phyloP scores from a whole-genome alignment of 2,113 vertebrate species.

The Mionectes macconnelli region DNA sequence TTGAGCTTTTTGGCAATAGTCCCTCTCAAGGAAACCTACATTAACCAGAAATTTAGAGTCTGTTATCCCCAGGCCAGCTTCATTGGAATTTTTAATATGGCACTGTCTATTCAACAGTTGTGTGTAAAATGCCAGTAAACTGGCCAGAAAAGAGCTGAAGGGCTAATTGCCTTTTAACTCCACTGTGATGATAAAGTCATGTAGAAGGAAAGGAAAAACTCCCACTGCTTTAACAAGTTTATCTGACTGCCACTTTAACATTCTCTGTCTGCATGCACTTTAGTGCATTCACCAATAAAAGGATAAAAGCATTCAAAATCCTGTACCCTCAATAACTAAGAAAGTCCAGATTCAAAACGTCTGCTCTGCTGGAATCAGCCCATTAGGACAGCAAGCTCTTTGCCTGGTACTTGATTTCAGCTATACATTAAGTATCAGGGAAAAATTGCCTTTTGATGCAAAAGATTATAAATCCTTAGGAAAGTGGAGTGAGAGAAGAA shows the following conservation, averaged over 20 bases:
- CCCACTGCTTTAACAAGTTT: constrained; percentile 82
- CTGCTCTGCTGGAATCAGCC: constrained; percentile 48
- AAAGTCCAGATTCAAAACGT: constrained; percentile 69
- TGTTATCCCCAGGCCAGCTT: constrained; percentile 69
- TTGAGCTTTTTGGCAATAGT: constrained; percentile 62
- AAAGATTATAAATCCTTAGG: background rate
- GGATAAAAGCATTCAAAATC: constrained; percentile 74
- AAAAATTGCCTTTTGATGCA: constrained; percentile 10
- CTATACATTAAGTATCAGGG: background rate
- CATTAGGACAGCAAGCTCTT: constrained; percentile 27
- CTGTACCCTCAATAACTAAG: constrained; percentile 36
- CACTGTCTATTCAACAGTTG: constrained; percentile 76
- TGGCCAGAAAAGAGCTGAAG: constrained; percentile 76
- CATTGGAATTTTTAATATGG: constrained; percentile 77
- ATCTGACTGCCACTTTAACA: constrained; percentile 79
- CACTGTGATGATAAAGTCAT: constrained; percentile 77
- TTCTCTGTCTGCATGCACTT: constrained; percentile 78
- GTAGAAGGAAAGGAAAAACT: constrained; percentile 76
- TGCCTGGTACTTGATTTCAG: background rate
- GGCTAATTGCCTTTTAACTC: constrained; percentile 82
- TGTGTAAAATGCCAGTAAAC: constrained; percentile 80
- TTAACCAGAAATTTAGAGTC: constrained; percentile 66
- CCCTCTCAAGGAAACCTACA: constrained; percentile 56
- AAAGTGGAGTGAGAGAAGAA: background rate
- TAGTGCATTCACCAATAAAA: constrained; percentile 79